Percentiles rank a stretch among this genome's conserved stretches.
Evolutionary conservation across 2,888 invertebrate genomes (phyloP).

Genomic region (Laothoe populi): DNA sequence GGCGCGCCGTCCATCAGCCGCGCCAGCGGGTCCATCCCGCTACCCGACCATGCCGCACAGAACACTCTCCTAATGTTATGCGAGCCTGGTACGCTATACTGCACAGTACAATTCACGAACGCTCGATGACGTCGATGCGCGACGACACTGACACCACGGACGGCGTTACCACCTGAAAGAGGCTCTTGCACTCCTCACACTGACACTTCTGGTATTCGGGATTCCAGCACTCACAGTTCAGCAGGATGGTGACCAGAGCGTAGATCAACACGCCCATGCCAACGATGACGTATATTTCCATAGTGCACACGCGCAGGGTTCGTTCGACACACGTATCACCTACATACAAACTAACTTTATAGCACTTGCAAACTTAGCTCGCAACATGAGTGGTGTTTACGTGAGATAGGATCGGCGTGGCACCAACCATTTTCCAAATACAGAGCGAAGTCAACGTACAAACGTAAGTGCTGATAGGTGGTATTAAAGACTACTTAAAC

Average conservation of each 20-base stretch:
- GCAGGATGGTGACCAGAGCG: conserved; percentile 58
- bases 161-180: conserved; percentile 52
- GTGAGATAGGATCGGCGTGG: not conserved
- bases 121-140: conserved; percentile 56
- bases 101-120: conserved; percentile 42
- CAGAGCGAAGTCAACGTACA: conserved; percentile 21
- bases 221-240: conserved; percentile 70
- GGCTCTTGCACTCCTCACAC: conserved; percentile 72
- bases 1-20: conserved; percentile 91
- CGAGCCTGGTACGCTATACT: not conserved
- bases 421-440: not conserved
- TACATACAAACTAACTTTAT: not conserved
- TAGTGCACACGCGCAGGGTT: conserved; percentile 47
- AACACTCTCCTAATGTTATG: not conserved
- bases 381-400: conserved; percentile 48
- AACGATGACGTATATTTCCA: conserved; percentile 75
- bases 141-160: conserved; percentile 65
- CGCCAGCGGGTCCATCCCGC: conserved; percentile 92
- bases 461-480: no score
- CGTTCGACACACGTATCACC: conserved; percentile 13
- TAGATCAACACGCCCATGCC: conserved; percentile 75
- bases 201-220: conserved; percentile 63
- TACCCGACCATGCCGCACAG: not conserved
- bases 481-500: no score
- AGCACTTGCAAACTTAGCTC: not conserved